Percentiles rank a stretch among this genome's conserved stretches.
Evolutionary conservation across 2,113 vertebrate genomes (phyloP).

Genomic region (Oreochromis tanganicae): DNA sequence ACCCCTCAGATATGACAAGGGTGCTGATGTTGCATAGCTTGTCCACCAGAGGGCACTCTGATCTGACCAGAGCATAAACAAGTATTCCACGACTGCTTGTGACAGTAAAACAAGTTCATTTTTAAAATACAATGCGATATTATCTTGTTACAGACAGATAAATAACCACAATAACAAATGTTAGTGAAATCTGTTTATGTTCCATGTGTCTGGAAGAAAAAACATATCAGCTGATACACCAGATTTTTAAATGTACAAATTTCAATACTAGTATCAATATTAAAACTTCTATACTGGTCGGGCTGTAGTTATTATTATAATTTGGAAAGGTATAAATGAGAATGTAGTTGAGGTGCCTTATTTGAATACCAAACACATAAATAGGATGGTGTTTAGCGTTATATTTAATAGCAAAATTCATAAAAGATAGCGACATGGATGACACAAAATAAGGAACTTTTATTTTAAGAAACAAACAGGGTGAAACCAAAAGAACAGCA

Average conservation of each 20-base stretch:
- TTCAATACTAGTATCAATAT: neutral
- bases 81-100: neutral
- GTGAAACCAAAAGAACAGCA: neutral
- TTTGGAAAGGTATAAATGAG: neutral
- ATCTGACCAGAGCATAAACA: neutral
- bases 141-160: neutral
- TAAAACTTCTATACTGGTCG: neutral
- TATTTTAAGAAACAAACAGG: neutral
- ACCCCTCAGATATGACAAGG: neutral
- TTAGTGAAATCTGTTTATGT: neutral
- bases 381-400: rapidly evolving
- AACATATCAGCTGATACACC: neutral
- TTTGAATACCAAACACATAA: neutral
- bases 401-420: neutral
- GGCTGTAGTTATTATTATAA: neutral
- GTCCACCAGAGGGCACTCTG: neutral
- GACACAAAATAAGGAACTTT: neutral
- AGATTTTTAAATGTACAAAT: neutral
- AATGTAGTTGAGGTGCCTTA: neutral
- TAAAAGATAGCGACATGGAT: neutral
- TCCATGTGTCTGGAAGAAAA: neutral
- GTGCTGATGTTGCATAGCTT: rapidly evolving
- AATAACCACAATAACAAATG: neutral
- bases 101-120: neutral
- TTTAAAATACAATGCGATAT: neutral